A percentile compares a stretch with the other conserved stretches of the same genome.
Evolutionary conservation across 2,888 invertebrate genomes (phyloP).

Genomic region (Macrosiphum euphorbiae): DNA sequence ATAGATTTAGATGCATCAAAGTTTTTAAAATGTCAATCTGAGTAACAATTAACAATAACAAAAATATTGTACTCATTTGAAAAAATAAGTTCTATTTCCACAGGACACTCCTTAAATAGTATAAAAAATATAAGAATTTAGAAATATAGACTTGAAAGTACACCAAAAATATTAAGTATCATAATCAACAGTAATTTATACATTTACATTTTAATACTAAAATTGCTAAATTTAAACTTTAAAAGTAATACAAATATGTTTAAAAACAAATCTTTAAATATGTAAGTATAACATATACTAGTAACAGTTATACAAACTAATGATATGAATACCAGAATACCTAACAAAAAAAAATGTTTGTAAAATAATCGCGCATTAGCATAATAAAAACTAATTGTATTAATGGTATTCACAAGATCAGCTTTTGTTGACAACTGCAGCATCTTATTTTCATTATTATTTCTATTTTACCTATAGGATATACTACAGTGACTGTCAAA

Average conservation of each 20-base stretch:
- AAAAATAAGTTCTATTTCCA: background rate
- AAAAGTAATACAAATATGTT: background rate
- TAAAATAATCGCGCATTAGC: background rate
- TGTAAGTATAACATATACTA: background rate
- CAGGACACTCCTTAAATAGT: background rate
- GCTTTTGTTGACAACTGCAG: background rate
- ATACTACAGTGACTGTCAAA: background rate
- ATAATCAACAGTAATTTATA: background rate
- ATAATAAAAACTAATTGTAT: background rate
- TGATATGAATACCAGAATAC: background rate
- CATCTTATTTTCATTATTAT: background rate
- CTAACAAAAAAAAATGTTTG: background rate
- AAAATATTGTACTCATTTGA: background rate
- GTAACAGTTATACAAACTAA: background rate
- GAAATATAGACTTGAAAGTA: background rate
- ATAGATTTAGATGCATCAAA: background rate
- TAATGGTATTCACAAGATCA: background rate
- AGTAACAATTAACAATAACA: background rate
- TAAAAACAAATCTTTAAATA: background rate
- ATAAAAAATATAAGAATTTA: background rate
- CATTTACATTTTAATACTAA: background rate
- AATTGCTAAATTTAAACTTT: too few relatives aligned
- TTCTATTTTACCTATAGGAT: background rate
- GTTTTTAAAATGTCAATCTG: background rate
- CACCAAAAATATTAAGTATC: background rate